Conservation (phyloP, 2,888 invertebrate species). For the Neoaliturus tenellus region DNA sequence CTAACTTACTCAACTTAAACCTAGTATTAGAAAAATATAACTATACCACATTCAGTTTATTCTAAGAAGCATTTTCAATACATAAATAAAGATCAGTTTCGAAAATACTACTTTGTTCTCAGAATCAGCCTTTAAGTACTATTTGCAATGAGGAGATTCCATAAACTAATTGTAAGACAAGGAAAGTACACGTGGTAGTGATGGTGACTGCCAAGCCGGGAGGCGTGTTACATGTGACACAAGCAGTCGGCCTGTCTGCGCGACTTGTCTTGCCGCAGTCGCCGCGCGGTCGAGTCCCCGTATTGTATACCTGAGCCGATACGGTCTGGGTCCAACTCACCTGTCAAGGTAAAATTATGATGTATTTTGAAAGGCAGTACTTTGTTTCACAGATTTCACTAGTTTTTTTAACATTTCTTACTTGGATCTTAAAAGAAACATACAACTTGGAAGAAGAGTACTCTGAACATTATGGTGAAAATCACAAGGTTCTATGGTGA, state of each 20-base stretch:
- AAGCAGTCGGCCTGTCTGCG: constrained; percentile 75
- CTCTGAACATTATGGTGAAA: too few relatives aligned
- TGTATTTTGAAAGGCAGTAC: too few relatives aligned
- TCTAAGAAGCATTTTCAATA: background rate
- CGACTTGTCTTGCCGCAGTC: constrained; percentile 73
- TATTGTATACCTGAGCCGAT: constrained; percentile 84
- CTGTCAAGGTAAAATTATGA: too few relatives aligned
- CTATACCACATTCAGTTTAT: background rate
- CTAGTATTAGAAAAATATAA: constrained; percentile 21
- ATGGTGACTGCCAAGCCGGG: background rate
- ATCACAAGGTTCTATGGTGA: too few relatives aligned
- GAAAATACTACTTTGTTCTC: background rate
- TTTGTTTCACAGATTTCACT: too few relatives aligned
- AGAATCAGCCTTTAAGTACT: constrained; percentile 13
- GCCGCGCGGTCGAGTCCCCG: constrained; percentile 78
- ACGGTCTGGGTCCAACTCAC: constrained; percentile 88
- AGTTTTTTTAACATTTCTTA: too few relatives aligned
- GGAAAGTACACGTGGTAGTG: constrained; percentile 4
- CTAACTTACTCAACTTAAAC: constrained; percentile 4
- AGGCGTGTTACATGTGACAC: constrained; percentile 73
- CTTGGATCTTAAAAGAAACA: too few relatives aligned
- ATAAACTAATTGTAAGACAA: background rate
- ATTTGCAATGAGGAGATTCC: background rate
- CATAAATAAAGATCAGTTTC: constrained; percentile 1
- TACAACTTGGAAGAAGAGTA: too few relatives aligned